Conservation (phyloP, 2,888 invertebrate genomes). For the Hecatera dysodea region DNA sequence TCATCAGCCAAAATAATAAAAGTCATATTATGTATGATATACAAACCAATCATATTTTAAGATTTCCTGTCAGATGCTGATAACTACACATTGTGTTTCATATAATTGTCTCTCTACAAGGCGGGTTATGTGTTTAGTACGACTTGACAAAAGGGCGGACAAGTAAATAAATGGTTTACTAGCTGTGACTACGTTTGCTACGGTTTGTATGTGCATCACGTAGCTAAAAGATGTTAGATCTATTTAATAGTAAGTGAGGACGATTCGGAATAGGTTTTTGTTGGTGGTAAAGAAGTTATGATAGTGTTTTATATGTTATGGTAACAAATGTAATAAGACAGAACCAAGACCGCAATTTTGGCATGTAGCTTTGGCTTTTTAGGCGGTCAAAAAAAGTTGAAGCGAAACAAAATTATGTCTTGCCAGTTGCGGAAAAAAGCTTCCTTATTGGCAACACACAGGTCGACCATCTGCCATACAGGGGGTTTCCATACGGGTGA, state of each 20-base stretch:
- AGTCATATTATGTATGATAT: slow-evolving; percentile 4
- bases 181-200: slow-evolving; percentile 14
- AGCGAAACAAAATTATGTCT: background rate
- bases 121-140: slow-evolving; percentile 61
- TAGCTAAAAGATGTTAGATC: slow-evolving; percentile 36
- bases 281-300: background rate
- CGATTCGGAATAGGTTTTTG: slow-evolving; percentile 15
- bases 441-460: slow-evolving; percentile 9
- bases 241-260: slow-evolving; percentile 19
- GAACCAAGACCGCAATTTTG: background rate
- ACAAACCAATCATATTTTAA: slow-evolving; percentile 64
- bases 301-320: background rate
- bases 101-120: slow-evolving; percentile 70
- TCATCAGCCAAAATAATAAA: slow-evolving; percentile 29
- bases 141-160: slow-evolving; percentile 59
- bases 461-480: slow-evolving; percentile 27
- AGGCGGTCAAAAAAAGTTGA: background rate
- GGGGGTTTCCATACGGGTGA: slow-evolving; percentile 59
- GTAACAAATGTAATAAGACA: background rate
- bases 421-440: slow-evolving; percentile 11
- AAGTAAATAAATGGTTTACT: slow-evolving; percentile 47
- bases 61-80: slow-evolving; percentile 62
- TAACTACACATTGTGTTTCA: slow-evolving; percentile 72
- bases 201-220: slow-evolving; percentile 48
- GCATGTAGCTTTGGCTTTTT: too few relatives aligned